These are phyloP conservation scores for Trichopria drosophilae DNA, from an alignment of 2,888 invertebrate species.

Conservation along the genomic window DNA sequence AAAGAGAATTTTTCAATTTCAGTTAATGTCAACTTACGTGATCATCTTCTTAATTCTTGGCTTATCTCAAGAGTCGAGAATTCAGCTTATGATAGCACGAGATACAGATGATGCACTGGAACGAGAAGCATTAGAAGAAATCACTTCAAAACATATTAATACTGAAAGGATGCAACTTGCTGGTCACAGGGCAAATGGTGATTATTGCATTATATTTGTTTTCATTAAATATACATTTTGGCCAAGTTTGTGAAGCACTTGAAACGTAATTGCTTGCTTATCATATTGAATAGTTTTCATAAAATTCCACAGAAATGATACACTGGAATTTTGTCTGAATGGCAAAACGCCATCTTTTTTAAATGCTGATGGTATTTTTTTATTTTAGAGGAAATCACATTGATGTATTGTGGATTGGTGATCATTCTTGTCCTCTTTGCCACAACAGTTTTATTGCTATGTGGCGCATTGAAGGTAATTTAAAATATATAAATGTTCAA, in stretches of 20 bases:
- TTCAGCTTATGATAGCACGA: conserved; percentile 57
- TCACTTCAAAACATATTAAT: conserved; percentile 54
- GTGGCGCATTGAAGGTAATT: conserved; percentile 57
- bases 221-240: neutral
- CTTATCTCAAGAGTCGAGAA: conserved; percentile 56
- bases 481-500: neutral
- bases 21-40: conserved; percentile 54
- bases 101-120: conserved; percentile 58
- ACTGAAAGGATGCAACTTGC: conserved; percentile 57
- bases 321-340: neutral
- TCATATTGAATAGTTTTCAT: too few relatives aligned
- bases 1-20: too few relatives aligned
- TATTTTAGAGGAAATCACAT: conserved; percentile 54
- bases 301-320: neutral
- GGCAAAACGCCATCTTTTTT: neutral
- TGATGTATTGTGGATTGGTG: conserved; percentile 56
- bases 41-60: conserved; percentile 55
- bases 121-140: conserved; percentile 54
- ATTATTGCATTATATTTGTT: conserved; percentile 5
- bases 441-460: conserved; percentile 55
- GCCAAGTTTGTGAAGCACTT: too few relatives aligned
- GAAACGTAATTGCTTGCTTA: too few relatives aligned
- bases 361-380: conserved; percentile 10
- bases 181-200: conserved; percentile 57
- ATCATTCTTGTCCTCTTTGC: conserved; percentile 56